phyloP scores from a whole-genome alignment of 1,140 invertebrate species.

The Nasonia longicornis region DNA sequence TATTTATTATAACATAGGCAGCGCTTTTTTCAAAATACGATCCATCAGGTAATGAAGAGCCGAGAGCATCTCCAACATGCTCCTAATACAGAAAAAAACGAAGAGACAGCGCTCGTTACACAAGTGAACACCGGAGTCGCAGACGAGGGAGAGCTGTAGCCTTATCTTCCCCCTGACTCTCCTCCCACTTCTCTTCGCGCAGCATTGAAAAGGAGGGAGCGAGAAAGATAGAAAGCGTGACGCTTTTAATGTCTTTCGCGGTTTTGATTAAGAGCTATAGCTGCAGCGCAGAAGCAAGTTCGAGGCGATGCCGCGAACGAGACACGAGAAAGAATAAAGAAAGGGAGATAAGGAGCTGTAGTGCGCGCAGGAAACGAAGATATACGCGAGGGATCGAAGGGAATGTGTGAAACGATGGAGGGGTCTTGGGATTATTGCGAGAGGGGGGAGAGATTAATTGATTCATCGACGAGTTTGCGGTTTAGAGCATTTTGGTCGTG shows the following conservation, averaged over 20 bases:
- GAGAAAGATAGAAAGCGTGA: constrained; percentile 50
- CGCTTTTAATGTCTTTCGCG: constrained; percentile 66
- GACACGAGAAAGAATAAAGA: not conserved
- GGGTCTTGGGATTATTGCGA: no score
- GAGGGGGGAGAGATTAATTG: constrained; percentile 9
- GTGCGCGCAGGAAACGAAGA: not conserved
- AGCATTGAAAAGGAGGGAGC: constrained; percentile 17
- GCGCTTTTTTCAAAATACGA: not conserved
- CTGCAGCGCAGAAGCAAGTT: constrained; percentile 6
- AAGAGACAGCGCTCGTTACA: not conserved
- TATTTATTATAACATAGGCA: no score
- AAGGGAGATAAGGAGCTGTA: not conserved
- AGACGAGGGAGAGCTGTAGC: constrained; percentile 56
- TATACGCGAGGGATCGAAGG: not conserved
- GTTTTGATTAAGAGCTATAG: constrained; percentile 66
- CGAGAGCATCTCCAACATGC: no score
- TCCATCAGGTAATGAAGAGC: constrained; percentile 17
- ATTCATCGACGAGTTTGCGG: not conserved
- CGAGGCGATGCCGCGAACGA: constrained; percentile 3
- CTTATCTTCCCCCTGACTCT: constrained; percentile 64
- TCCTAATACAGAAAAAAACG: not conserved
- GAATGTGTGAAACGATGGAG: not conserved
- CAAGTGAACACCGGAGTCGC: constrained; percentile 36
- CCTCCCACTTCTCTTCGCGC: constrained; percentile 58
- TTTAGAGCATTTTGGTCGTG: no score